Conservation (phyloP, 1,140 invertebrate genomes). For the Papilio polytes region DNA sequence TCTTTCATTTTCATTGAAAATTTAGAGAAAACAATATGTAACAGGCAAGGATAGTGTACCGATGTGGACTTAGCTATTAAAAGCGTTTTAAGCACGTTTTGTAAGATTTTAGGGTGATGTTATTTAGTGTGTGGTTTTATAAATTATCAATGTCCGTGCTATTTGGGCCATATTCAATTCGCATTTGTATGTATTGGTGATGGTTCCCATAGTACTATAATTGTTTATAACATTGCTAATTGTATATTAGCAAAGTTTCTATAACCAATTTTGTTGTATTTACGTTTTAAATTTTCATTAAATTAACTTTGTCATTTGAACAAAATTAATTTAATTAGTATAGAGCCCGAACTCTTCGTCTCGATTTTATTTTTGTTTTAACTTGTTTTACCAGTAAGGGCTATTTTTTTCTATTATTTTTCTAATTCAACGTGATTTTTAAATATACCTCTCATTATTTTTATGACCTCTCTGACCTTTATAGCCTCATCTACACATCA, state of each 20-base stretch:
- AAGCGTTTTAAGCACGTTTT: not conserved
- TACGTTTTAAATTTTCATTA: not conserved
- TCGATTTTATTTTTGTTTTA: not conserved
- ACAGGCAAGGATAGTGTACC: not conserved
- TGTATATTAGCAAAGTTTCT: not conserved
- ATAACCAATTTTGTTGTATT: not conserved
- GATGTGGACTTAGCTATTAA: not conserved
- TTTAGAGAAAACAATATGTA: too few relatives aligned
- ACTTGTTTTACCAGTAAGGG: not conserved
- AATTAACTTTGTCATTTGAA: not conserved
- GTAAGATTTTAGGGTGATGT: not conserved
- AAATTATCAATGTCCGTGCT: not conserved
- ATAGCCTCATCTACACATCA: conserved; percentile 8
- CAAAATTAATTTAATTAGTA: not conserved
- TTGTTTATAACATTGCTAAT: not conserved
- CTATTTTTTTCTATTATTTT: not conserved
- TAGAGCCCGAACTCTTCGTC: not conserved
- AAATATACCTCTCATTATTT: not conserved
- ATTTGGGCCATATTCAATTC: not conserved
- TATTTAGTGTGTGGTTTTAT: conserved; percentile 3
- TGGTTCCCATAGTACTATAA: not conserved
- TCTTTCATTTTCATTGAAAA: too few relatives aligned
- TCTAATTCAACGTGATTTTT: not conserved
- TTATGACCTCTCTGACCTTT: not conserved
- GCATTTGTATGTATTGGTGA: not conserved